phyloP scores from a whole-genome alignment of 2,797 vertebrate genomes.

The Petrocephalus schoutedeni region DNA sequence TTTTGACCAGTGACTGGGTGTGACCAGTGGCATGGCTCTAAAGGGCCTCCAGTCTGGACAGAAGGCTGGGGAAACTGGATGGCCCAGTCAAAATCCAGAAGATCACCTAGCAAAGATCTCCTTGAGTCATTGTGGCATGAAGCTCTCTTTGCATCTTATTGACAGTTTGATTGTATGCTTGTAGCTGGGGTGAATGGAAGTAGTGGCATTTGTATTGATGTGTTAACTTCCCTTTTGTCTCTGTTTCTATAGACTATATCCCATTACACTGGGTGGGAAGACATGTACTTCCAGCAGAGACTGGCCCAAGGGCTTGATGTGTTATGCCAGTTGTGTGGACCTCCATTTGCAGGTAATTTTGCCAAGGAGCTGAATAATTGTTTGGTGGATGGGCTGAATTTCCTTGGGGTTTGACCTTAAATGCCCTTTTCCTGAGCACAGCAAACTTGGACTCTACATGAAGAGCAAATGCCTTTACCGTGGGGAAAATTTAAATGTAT shows the following conservation, averaged over 20 bases:
- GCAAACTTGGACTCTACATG: no score
- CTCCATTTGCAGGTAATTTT: not conserved
- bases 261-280: accelerated
- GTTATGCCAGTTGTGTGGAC: not conserved
- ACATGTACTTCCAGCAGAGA: not conserved
- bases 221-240: not conserved
- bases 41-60: not conserved
- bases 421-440: no score
- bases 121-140: not conserved
- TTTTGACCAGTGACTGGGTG: not conserved
- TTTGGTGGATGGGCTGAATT: no score
- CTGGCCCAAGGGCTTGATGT: not conserved
- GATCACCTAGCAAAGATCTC: not conserved
- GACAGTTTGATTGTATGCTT: not conserved
- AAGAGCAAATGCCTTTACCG: no score
- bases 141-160: not conserved
- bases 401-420: no score
- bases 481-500: no score
- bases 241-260: not conserved
- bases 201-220: not conserved
- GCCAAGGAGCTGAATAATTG: not conserved
- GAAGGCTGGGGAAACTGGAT: not conserved
- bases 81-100: not conserved
- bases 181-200: not conserved
- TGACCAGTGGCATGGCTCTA: not conserved